Evolutionary conservation across 1,140 invertebrate species (phyloP), one percentile per base, ranked within the genome.

Genomic region (Amphibalanus amphitrite): DNA sequence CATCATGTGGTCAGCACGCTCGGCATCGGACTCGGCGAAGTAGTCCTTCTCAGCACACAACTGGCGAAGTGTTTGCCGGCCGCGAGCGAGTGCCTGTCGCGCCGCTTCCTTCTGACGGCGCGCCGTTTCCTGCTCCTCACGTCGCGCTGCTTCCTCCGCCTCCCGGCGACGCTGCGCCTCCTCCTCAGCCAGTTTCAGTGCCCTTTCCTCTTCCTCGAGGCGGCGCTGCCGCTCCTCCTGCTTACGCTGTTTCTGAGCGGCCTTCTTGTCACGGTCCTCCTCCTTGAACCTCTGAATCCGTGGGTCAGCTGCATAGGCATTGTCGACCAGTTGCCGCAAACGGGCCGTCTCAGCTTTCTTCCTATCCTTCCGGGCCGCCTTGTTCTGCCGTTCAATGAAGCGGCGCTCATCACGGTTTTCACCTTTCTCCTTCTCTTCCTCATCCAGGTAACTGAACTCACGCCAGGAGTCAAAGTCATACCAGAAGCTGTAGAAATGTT

Each of bases 381-480:
- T 97, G 78, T 98, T 99, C 79, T 96, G 91, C 82, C 97, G 98
- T 77, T 99, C 96, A 77, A 98, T 97, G 89, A 92, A 97, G 72
- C 92, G 87, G 30, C 96, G 84, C 82, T 97, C 95, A 76, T 97
- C 95, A 0, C 95, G 87, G 82, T 86, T 94, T 81, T 95, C 90
- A 4, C 95, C 97, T 79, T 93, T 95, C 79, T 97, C 94, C 80
- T 98, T 98, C 76, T 98, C 95, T 79, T 98, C 97, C 82, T 98
- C 95, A 81, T 99, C 97, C 72, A 97, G 81, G 80, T 99, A 99
- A n/a, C 95, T 98, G 83, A 91, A 99, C 78, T 99, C 97, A 74
- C 97, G 84, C 97, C 97, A 99, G 0, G 96, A 98, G 75, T 98
- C 93, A 82, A 98, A 99, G 75, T 94, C 87, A 80, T 97, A 98